Base-by-base conservation (phyloP, 1,140 invertebrate genomes). In the Zaprionus camerounensis region DNA sequence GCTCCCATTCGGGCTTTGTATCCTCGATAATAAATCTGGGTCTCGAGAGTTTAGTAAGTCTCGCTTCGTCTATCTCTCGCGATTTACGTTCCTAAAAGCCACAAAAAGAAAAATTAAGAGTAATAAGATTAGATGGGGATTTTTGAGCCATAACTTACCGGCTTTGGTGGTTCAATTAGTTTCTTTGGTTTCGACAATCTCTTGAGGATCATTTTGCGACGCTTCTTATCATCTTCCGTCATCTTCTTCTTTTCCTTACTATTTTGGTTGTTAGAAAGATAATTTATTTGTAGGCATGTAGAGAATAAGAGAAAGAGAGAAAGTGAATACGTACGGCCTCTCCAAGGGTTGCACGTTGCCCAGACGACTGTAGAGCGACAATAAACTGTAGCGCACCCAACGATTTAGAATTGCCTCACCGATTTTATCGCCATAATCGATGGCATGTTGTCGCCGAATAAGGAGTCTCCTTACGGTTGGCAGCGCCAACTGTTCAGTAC, bases 331-430 rank as follows among this genome's bases (percentile, higher is more conserved):
- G 78, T 63, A 91, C 88, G 79, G 81, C 26, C 78, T 73, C 9
- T 64, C 49, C 7, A 79, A 12, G 0, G 88, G 88, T 64, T 87
- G 77, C 46, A 46, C 5, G 49, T 92, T 92, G n/a, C 56, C 51
- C 24, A 92, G 55, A 2, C 91, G 91, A 69, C 86, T 92, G 56
- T 92, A 92, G 13, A 92, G 51, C 1, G 91, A 92, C 13, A 92
- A 9, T 24, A 82, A 81, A 68, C 91, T 92, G 51, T 76, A 85
- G 49, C 91, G 86, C 11, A 92, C 53, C 72, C 58, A 79, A 7
- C 91, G 72, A 75, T 92, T 92, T 6, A 92, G 55, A 17, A 85
- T 81, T 11, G 56, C 34, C 53, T 88, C 80, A 11, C 81, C 86
- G 38, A 90, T 77, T 7, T 41, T n/a, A 24, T 90, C 85, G 11